phyloP scores from a whole-genome alignment of 2,113 vertebrate species.

The Hemichromis elongatus region DNA sequence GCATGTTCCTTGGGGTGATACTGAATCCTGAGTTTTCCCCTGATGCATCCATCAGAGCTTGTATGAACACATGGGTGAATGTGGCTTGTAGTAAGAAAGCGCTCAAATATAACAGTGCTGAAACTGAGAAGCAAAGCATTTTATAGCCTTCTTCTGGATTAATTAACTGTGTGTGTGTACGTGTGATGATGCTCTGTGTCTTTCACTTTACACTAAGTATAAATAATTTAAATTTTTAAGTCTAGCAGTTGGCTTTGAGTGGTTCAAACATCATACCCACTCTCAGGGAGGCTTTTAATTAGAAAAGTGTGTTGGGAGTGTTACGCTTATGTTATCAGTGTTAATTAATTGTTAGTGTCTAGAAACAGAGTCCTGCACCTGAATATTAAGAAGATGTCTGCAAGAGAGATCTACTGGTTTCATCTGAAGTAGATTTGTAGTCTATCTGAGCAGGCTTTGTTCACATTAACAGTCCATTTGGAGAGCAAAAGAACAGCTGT shows the following conservation, averaged over 20 bases:
- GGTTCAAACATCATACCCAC: background rate
- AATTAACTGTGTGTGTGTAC: background rate
- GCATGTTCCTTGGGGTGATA: background rate
- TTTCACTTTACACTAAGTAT: background rate
- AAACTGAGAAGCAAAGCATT: background rate
- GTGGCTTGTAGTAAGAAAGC: background rate
- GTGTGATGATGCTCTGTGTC: background rate
- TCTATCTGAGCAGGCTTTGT: background rate
- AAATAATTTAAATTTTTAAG: background rate
- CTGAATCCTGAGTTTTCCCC: background rate
- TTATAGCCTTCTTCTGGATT: background rate
- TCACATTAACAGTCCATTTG: background rate
- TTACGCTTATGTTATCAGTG: background rate
- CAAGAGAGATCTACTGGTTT: background rate
- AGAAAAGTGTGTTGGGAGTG: background rate
- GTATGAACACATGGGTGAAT: background rate
- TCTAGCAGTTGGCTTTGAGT: background rate
- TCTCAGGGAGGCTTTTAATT: background rate
- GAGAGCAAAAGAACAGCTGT: background rate
- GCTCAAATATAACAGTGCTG: background rate
- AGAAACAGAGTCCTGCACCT: background rate
- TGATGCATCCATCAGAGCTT: background rate
- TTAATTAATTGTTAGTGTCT: background rate
- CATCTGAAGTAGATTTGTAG: background rate
- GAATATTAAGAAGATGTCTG: background rate